Evolutionary conservation across 2,797 vertebrate species (phyloP).

Genomic region (Gallinago nigripennis): DNA sequence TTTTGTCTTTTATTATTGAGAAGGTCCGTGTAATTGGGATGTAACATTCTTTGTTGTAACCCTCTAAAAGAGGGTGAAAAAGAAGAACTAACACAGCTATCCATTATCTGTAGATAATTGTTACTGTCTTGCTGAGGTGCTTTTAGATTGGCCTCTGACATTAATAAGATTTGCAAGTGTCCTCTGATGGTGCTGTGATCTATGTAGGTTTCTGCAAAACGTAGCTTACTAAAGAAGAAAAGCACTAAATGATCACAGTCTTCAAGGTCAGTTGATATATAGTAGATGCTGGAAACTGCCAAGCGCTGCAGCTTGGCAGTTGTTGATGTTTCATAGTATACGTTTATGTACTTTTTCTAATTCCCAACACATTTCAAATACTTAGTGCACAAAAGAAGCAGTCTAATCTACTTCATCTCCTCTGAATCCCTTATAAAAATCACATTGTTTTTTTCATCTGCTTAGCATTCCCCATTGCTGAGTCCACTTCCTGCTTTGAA

Average conservation of each 20-base stretch:
- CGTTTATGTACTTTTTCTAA: not conserved
- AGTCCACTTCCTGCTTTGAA: constrained; percentile 43
- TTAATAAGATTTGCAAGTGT: not conserved
- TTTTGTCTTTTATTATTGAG: not conserved
- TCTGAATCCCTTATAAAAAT: constrained; percentile 7
- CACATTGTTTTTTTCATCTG: constrained; percentile 2
- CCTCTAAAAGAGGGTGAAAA: not conserved
- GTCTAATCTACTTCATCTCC: not conserved
- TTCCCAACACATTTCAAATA: not conserved
- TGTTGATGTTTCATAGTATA: not conserved
- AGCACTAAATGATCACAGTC: not conserved
- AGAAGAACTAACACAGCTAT: not conserved
- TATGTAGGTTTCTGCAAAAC: not conserved
- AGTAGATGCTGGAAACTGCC: not conserved
- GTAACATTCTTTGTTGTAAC: not conserved
- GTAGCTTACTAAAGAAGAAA: not conserved
- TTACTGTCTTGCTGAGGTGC: not conserved
- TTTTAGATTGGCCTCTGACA: not conserved
- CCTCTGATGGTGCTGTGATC: not conserved
- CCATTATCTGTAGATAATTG: not conserved
- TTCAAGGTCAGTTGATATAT: not conserved
- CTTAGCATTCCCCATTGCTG: not conserved
- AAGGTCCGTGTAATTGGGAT: not conserved
- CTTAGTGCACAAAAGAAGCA: not conserved
- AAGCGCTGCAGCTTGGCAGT: not conserved